phyloP scores from a whole-genome alignment of 2,888 invertebrate genomes.

The Aethes cnicana region DNA sequence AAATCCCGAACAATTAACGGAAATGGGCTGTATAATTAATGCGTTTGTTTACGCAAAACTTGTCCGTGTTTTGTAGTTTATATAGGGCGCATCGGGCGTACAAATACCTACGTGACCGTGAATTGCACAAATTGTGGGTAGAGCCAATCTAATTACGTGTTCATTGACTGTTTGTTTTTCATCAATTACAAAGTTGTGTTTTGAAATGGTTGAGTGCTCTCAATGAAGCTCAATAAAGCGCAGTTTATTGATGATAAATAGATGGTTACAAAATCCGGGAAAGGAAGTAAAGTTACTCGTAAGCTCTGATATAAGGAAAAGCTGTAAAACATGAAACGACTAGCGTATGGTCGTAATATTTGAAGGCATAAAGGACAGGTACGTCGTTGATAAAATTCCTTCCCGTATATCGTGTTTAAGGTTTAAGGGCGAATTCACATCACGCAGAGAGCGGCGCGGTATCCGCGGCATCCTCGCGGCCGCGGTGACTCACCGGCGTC shows the following conservation, averaged over 20 bases:
- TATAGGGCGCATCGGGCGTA: slow-evolving; percentile 15
- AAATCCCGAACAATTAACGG: slow-evolving; percentile 38
- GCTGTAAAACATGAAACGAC: background rate
- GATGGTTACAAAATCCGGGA: no score
- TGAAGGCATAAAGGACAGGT: slow-evolving; percentile 1
- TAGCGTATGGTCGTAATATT: background rate
- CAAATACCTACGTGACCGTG: slow-evolving; percentile 32
- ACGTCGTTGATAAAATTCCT: slow-evolving; percentile 16
- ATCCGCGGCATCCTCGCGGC: slow-evolving; percentile 53
- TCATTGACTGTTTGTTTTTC: slow-evolving; percentile 13
- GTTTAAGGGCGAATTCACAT: slow-evolving; percentile 11
- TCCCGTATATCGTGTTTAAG: slow-evolving; percentile 3
- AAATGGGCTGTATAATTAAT: slow-evolving; percentile 42
- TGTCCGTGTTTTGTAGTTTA: slow-evolving; percentile 25
- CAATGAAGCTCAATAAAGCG: no score
- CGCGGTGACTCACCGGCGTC: slow-evolving; percentile 69
- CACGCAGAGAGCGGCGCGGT: slow-evolving; percentile 31
- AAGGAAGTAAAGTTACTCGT: no score
- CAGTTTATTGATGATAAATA: no score
- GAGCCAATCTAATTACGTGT: slow-evolving; percentile 24
- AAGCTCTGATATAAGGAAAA: no score
- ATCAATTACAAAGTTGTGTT: slow-evolving; percentile 14
- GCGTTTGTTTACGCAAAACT: slow-evolving; percentile 40
- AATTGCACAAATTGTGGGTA: slow-evolving; percentile 28
- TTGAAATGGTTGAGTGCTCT: no score